Percentiles rank a stretch among this genome's conserved stretches.
Conservation (phyloP, 2,888 invertebrate genomes). For the Dryomyza anilis region DNA sequence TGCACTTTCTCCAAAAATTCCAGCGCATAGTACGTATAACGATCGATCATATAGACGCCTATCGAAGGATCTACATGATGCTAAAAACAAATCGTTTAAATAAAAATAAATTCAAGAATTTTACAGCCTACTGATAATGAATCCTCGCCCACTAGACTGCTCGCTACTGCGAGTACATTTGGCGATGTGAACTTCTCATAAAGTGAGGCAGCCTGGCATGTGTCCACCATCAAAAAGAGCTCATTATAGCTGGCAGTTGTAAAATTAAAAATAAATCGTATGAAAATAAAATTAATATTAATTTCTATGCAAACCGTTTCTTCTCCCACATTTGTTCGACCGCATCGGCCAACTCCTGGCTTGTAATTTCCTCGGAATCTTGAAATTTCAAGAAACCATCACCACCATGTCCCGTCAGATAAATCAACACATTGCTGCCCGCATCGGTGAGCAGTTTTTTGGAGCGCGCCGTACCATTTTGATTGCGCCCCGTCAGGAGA, state of each 20-base stretch:
- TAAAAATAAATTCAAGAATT: not conserved
- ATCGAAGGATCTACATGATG: constrained; percentile 99
- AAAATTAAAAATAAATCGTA: constrained; percentile 45
- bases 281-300: not conserved
- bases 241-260: constrained; percentile 99
- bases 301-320: constrained; percentile 68
- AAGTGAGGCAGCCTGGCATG: constrained; percentile 99
- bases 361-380: constrained; percentile 98
- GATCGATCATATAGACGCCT: constrained; percentile 98
- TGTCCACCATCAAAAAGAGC: constrained; percentile 97
- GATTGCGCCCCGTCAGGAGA: constrained; percentile 89
- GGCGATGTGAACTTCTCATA: constrained; percentile 98
- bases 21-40: constrained; percentile 96
- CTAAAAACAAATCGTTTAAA: constrained; percentile 61
- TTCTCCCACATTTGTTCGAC: constrained; percentile 99
- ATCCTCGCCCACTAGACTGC: constrained; percentile 98
- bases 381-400: constrained; percentile 99
- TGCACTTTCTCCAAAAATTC: constrained; percentile 94
- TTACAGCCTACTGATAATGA: constrained; percentile 80
- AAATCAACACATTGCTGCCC: constrained; percentile 94
- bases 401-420: constrained; percentile 95
- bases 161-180: constrained; percentile 95
- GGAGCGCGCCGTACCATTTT: constrained; percentile 91
- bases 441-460: constrained; percentile 95
- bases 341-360: constrained; percentile 97